Conservation (phyloP, 2,888 invertebrate genomes). For the Neuroscelio doddi region DNA sequence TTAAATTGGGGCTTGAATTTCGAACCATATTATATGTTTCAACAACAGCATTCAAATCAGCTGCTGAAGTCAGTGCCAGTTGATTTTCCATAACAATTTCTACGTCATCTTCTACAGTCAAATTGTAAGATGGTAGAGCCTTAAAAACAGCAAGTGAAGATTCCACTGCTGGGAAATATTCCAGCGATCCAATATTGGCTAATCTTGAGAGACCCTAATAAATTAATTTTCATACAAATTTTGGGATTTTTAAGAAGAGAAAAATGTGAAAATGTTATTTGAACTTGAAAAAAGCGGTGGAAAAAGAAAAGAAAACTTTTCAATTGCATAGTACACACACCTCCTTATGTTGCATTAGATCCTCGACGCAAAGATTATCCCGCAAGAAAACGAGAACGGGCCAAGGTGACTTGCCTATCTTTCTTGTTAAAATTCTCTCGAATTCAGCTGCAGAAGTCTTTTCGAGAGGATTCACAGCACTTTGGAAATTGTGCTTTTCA, state of each 20-base stretch:
- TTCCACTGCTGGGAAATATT: constrained; percentile 79
- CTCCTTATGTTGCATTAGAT: constrained; percentile 74
- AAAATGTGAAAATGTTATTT: not conserved
- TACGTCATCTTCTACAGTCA: constrained; percentile 70
- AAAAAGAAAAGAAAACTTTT: no score
- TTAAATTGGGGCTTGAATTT: constrained; percentile 64
- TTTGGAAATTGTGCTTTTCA: not conserved
- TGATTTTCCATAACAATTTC: constrained; percentile 64
- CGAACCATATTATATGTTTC: constrained; percentile 57
- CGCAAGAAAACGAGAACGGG: constrained; percentile 75
- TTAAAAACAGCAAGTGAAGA: constrained; percentile 76
- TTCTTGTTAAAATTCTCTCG: constrained; percentile 66
- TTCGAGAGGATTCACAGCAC: constrained; percentile 59
- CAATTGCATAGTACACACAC: no score
- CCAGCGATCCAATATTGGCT: constrained; percentile 61
- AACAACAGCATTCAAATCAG: constrained; percentile 53
- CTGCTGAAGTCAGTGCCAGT: constrained; percentile 47
- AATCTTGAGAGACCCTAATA: constrained; percentile 71
- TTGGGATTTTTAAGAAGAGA: no score
- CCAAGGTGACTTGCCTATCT: constrained; percentile 66
- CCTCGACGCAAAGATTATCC: constrained; percentile 76
- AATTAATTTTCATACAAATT: constrained; percentile 49
- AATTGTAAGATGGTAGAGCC: constrained; percentile 72
- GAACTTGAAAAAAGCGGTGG: not conserved
- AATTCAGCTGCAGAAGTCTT: constrained; percentile 69